Percentiles rank a stretch among this genome's conserved stretches.
Conservation (phyloP, 2,113 vertebrate genomes). For the Urocitellus parryii region DNA sequence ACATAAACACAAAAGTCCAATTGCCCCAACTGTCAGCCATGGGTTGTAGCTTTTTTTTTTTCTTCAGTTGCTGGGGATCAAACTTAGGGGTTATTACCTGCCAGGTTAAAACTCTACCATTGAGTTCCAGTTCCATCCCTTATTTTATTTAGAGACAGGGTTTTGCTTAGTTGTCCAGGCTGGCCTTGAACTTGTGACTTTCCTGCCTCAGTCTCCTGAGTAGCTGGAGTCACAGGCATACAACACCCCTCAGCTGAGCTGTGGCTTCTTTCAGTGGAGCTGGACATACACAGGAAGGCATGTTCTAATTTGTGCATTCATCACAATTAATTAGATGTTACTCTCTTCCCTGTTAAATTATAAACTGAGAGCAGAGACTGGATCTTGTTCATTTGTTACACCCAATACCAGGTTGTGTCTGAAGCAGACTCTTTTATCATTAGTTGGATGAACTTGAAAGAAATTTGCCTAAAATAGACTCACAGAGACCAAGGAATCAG, state of each 20-base stretch:
- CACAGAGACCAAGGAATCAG: not conserved
- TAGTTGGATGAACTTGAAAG: not conserved
- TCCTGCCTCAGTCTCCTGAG: too few species aligned
- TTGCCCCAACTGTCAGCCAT: not conserved
- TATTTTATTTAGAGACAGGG: not conserved
- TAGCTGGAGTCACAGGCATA: not conserved
- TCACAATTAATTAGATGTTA: not conserved
- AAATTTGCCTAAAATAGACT: not conserved
- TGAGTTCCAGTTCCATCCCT: not conserved
- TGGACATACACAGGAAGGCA: not conserved
- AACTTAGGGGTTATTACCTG: not conserved
- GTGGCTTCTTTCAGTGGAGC: not conserved
- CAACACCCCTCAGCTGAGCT: not conserved
- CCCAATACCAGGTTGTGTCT: not conserved
- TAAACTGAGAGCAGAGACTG: not conserved
- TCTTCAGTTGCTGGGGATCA: not conserved
- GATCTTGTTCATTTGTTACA: not conserved
- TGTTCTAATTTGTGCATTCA: fast-evolving
- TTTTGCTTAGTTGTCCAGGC: not conserved
- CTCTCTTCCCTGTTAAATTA: not conserved
- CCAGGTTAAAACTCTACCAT: not conserved
- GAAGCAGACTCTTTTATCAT: not conserved
- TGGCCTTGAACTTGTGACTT: not conserved
- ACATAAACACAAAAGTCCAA: not conserved
- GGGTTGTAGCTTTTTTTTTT: not conserved